phyloP scores from a whole-genome alignment of 64 coral and sea anemone species.

The Acropora yongei region DNA sequence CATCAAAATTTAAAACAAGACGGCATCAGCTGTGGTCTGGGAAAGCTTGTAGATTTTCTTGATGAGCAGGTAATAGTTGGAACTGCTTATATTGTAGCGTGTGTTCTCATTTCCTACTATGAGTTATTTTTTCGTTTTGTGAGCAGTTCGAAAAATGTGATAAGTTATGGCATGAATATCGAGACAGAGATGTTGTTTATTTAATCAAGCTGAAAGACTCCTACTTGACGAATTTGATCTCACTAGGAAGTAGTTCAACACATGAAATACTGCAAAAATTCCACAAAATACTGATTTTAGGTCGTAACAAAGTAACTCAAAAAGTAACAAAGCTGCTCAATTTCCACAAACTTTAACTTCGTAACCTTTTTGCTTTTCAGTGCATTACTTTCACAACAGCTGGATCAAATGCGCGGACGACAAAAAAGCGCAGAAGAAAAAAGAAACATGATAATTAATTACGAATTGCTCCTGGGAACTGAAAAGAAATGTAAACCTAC shows the following conservation, averaged over 20 bases:
- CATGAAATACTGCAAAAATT: background rate
- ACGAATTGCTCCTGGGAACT: too few relatives aligned
- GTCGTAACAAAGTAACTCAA: background rate
- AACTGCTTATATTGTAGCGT: background rate
- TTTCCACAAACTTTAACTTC: background rate
- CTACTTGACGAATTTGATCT: background rate
- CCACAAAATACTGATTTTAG: background rate
- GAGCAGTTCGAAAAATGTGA: background rate
- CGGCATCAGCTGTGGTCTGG: conserved; percentile 40
- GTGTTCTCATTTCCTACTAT: background rate
- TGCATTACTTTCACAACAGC: conserved; percentile 69
- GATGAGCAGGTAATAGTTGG: conserved; percentile 52
- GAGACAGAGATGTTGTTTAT: background rate
- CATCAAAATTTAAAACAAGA: conserved; percentile 50
- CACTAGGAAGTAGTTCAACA: background rate
- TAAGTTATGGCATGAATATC: background rate
- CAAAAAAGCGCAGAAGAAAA: conserved; percentile 9
- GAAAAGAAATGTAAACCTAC: too few relatives aligned
- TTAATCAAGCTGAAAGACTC: background rate
- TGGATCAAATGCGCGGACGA: conserved; percentile 45
- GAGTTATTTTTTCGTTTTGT: background rate
- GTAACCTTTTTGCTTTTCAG: background rate
- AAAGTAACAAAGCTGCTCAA: background rate
- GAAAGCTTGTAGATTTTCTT: conserved; percentile 64
- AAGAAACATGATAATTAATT: background rate